phyloP scores from a whole-genome alignment of 2,797 vertebrate genomes.

The Protonibea diacanthus region DNA sequence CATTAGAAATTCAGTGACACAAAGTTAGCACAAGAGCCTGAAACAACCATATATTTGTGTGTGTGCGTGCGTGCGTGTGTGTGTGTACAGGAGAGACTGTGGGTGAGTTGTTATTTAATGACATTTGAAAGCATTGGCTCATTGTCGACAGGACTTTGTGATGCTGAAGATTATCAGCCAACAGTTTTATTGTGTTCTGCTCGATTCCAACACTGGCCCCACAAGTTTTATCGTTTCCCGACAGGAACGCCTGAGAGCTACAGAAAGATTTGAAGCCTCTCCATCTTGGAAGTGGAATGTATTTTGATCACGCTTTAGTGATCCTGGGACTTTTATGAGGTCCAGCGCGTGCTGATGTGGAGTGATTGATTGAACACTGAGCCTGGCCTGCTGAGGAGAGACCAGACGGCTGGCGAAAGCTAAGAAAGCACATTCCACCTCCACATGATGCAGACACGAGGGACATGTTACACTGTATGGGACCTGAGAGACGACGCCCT shows the following conservation, averaged over 20 bases:
- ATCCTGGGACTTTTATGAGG: slow-evolving; percentile 44
- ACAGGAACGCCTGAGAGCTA: slow-evolving; percentile 37
- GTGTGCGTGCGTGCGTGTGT: background rate
- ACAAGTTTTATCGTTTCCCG: slow-evolving; percentile 44
- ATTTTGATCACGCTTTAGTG: slow-evolving; percentile 65
- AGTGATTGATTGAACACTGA: slow-evolving; percentile 62
- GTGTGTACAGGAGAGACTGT: slow-evolving; percentile 4
- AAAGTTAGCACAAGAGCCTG: slow-evolving; percentile 43
- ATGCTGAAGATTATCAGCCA: slow-evolving; percentile 33
- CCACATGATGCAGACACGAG: slow-evolving; percentile 30
- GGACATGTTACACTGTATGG: slow-evolving; percentile 29
- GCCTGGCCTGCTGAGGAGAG: slow-evolving; percentile 44
- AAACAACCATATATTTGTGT: slow-evolving; percentile 1
- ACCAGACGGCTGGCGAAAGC: slow-evolving; percentile 36
- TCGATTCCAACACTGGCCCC: slow-evolving; percentile 39
- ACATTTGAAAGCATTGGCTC: slow-evolving; percentile 44
- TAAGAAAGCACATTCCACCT: slow-evolving; percentile 57
- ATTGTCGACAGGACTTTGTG: slow-evolving; percentile 13
- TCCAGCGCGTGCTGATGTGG: slow-evolving; percentile 42
- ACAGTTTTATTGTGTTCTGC: slow-evolving; percentile 35
- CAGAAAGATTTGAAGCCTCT: slow-evolving; percentile 47
- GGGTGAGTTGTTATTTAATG: slow-evolving; percentile 41
- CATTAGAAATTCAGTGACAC: slow-evolving; percentile 25
- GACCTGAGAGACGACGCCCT: slow-evolving; percentile 33
- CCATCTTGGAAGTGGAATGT: slow-evolving; percentile 55